Percentiles rank a stretch among this genome's conserved stretches.
These are phyloP conservation scores for Sinhomidia bicolor DNA, from an alignment of 2,888 invertebrate genomes.

Conservation along the genomic window DNA sequence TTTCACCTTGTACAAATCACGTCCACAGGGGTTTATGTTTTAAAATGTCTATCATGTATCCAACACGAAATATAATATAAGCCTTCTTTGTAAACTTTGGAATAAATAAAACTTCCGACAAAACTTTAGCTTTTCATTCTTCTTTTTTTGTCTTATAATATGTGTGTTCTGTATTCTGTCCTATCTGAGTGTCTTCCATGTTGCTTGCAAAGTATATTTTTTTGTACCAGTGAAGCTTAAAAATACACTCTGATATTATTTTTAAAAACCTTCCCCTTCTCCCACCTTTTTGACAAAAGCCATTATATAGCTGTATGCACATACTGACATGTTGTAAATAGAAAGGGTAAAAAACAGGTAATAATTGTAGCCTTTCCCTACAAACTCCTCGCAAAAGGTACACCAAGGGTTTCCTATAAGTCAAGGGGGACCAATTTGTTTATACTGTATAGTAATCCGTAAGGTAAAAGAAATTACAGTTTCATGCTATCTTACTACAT, in stretches of 20 bases:
- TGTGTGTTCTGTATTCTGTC: too few relatives aligned
- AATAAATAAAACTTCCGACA: constrained; percentile 1
- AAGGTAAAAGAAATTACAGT: neutral
- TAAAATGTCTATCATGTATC: constrained; percentile 11
- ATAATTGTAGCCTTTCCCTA: neutral
- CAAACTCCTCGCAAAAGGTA: neutral
- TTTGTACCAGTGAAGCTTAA: neutral
- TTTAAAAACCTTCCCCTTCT: too few relatives aligned
- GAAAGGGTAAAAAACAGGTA: neutral
- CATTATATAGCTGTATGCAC: too few relatives aligned
- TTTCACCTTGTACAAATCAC: neutral
- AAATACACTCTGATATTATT: too few relatives aligned
- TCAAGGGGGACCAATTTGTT: constrained; percentile 26
- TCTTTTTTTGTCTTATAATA: too few relatives aligned
- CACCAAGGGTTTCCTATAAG: neutral
- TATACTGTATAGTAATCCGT: neutral
- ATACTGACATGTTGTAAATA: too few relatives aligned
- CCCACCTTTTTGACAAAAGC: too few relatives aligned
- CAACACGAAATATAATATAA: neutral
- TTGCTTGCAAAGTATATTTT: too few relatives aligned
- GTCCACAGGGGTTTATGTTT: constrained; percentile 13
- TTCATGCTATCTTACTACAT: too few relatives aligned
- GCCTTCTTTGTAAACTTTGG: neutral
- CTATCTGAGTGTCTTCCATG: too few relatives aligned
- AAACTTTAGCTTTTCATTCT: neutral